phyloP scores from a whole-genome alignment of 2,113 vertebrate species.

The Dipodomys ordii region DNA sequence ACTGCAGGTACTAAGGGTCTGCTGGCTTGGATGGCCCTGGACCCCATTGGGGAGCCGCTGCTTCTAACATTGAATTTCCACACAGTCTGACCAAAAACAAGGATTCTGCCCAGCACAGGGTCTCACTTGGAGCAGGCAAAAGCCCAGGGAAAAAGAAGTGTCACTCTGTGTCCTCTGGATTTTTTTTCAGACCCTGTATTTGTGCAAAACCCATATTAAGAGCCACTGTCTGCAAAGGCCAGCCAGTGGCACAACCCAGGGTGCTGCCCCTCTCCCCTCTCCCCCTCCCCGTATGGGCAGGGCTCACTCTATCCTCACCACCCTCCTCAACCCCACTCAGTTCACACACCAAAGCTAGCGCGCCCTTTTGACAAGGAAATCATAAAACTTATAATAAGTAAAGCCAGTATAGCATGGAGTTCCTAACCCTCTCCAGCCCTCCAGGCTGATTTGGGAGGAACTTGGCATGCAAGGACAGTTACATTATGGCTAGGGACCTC shows the following conservation, averaged over 20 bases:
- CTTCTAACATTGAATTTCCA: neutral
- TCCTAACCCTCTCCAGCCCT: neutral
- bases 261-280: too few species aligned
- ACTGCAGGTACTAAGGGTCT: too few species aligned
- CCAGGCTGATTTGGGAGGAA: neutral
- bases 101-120: neutral
- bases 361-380: neutral
- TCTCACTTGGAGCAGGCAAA: rapidly evolving
- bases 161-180: neutral
- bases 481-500: too few species aligned
- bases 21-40: neutral
- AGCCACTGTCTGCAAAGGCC: neutral
- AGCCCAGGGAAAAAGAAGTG: neutral
- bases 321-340: too few species aligned
- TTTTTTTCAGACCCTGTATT: neutral
- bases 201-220: neutral
- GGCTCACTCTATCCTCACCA: too few species aligned
- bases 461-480: too few species aligned
- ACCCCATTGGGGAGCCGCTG: neutral
- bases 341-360: neutral
- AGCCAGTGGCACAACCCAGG: rapidly evolving
- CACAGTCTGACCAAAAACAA: neutral
- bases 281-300: too few species aligned
- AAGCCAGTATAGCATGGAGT: too few species aligned
- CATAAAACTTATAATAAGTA: too few species aligned